Conservation (phyloP, 2,888 invertebrate species). For the Blera fallax region DNA sequence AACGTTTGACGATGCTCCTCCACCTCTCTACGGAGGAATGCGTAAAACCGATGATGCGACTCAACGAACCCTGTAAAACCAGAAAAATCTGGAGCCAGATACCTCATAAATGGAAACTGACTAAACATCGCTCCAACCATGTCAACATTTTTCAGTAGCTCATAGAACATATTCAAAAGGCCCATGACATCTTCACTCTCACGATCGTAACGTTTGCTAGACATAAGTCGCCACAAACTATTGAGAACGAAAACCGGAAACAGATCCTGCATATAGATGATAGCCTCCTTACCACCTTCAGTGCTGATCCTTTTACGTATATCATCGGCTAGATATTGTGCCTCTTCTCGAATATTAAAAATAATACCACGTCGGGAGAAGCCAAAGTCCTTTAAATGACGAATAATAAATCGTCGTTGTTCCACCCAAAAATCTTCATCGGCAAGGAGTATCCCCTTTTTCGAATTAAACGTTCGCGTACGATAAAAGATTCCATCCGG, state of each 20-base stretch:
- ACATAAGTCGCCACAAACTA: conserved; percentile 92
- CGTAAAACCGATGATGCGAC: conserved; percentile 88
- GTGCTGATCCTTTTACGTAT: conserved; percentile 78
- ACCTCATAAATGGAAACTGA: conserved; percentile 88
- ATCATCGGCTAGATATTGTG: conserved; percentile 85
- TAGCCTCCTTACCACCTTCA: conserved; percentile 81
- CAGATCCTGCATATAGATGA: conserved; percentile 87
- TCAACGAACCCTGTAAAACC: conserved; percentile 89
- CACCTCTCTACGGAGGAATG: conserved; percentile 88
- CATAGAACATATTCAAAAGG: conserved; percentile 87
- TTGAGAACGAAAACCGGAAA: conserved; percentile 91
- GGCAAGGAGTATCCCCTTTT: conserved; percentile 88
- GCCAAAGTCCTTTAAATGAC: conserved; percentile 91
- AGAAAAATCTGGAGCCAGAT: conserved; percentile 88
- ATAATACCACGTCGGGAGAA: conserved; percentile 91
- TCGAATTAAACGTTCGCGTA: conserved; percentile 88
- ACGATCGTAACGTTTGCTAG: conserved; percentile 88
- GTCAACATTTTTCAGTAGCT: conserved; percentile 88
- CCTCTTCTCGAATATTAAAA: conserved; percentile 87
- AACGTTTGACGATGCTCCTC: conserved; percentile 87
- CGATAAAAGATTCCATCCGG: conserved; percentile 90
- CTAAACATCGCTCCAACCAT: conserved; percentile 92
- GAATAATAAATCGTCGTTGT: conserved; percentile 89
- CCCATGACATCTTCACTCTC: conserved; percentile 87
- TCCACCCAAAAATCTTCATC: conserved; percentile 88